Evolutionary conservation across 2,888 invertebrate species (phyloP).

Genomic region (Cheiracanthium punctorium): DNA sequence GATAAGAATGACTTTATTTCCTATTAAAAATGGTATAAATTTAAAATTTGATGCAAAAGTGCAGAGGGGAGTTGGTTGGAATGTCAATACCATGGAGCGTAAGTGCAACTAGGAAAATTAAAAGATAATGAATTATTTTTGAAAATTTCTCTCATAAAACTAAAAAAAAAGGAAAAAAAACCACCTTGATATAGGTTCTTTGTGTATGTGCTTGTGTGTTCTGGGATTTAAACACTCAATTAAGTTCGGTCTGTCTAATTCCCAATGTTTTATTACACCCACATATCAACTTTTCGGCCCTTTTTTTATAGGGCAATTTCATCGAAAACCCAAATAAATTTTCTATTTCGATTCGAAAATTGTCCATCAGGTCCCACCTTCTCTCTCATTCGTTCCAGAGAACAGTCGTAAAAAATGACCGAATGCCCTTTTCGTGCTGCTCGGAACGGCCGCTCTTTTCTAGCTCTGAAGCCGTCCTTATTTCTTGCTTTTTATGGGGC

Average conservation of each 20-base stretch:
- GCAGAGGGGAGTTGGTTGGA: too few relatives aligned
- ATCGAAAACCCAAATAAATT: neutral
- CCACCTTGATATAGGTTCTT: too few relatives aligned
- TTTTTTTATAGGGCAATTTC: neutral
- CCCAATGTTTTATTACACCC: neutral
- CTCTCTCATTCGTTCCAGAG: neutral
- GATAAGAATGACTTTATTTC: too few relatives aligned
- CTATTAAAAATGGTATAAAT: too few relatives aligned
- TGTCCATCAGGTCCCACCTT: neutral
- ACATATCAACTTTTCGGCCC: neutral
- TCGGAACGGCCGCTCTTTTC: neutral
- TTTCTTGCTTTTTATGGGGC: neutral
- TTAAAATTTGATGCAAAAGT: too few relatives aligned
- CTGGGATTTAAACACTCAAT: neutral
- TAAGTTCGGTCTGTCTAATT: neutral
- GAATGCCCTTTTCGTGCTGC: neutral
- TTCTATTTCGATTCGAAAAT: neutral
- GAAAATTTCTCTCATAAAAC: too few relatives aligned
- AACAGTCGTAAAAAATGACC: conserved; percentile 3
- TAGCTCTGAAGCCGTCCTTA: neutral
- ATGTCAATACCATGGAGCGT: too few relatives aligned
- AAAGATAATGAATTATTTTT: too few relatives aligned
- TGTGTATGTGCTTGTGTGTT: too few relatives aligned
- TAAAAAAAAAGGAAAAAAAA: too few relatives aligned
- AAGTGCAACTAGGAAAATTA: too few relatives aligned